Base-by-base conservation (phyloP, 2,113 vertebrate species). In the Platysteira castanea region DNA sequence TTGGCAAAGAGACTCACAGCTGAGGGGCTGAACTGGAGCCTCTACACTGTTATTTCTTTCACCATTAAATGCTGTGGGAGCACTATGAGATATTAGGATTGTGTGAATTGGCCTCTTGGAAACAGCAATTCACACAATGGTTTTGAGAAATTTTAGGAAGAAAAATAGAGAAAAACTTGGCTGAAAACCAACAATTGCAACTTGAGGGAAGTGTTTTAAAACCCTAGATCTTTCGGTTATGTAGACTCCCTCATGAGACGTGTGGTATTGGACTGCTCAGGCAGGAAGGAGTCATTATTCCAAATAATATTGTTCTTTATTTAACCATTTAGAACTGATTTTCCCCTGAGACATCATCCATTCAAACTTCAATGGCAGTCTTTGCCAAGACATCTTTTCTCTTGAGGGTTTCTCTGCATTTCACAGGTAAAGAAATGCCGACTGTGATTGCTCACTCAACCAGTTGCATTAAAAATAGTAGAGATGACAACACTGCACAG, bases 101-200 rank as follows among this genome's bases (percentile, higher is more conserved):
- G n/a, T 35, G 21, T 54, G 56, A 84, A 71, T 3, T 31, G 10
- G 13, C 64, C 28, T 76, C 52, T 46, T 87, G 65, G 61, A 84
- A 89, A 80, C 26, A 80, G 21, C 8, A 77, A 39, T 69, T 88
- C 56, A 49, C 13, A 57, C 9, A 44, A 23, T 35, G 33, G 52
- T 84, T 84, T 76, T n/a, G 14, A 90, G n/a, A 90, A 8, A 19
- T 37, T 78, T 90, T 53, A 49, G 63, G 84, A 41, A 89, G 20
- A 85, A 97, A 93, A 97, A 75, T n/a, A 90, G 63, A 92, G 84
- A 88, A 81, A 78, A 93, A 85, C 8, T 69, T 78, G 35, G 19
- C 31, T 93, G 57, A 50, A 95, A 93, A 95, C 11, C 60, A 93
- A 69, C 78, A 93, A 71, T 56, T 84, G 71, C 54, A 95, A 37